A percentile compares a stretch with the other conserved stretches of the same genome.
phyloP scores from a whole-genome alignment of 2,888 invertebrate genomes.

The Pseudoips prasinana region DNA sequence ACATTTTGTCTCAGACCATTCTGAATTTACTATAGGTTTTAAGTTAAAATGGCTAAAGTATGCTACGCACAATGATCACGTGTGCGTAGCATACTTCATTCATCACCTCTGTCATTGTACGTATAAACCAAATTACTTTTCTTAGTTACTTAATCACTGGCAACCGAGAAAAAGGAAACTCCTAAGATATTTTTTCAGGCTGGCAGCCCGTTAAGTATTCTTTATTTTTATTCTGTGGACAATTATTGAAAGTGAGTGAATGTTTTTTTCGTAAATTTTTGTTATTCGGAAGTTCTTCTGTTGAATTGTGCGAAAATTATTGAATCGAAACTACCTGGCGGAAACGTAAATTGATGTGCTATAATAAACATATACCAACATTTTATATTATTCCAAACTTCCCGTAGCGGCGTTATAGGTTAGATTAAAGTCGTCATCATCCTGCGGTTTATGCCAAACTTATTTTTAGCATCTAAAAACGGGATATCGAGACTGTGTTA shows the following conservation, averaged over 20 bases:
- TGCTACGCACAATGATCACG: too few species aligned
- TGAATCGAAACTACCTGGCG: conserved; percentile 26
- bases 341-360: conserved; percentile 27
- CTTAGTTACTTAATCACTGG: too few species aligned
- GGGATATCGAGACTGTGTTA: conserved; percentile 46
- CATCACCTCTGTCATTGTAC: too few species aligned
- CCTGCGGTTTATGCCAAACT: conserved; percentile 64
- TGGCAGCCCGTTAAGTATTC: too few species aligned
- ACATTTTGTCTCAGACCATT: too few species aligned
- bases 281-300: conserved; percentile 27
- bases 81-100: too few species aligned
- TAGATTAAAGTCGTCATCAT: conserved; percentile 65
- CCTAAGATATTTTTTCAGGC: too few species aligned
- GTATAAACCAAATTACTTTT: too few species aligned
- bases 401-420: conserved; percentile 59
- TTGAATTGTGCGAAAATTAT: conserved; percentile 23
- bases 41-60: too few species aligned
- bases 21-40: too few species aligned
- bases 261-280: conserved; percentile 33
- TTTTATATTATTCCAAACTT: conserved; percentile 37
- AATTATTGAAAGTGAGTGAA: conserved; percentile 33
- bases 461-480: conserved; percentile 63
- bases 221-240: conserved; percentile 28
- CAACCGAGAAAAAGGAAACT: too few species aligned
- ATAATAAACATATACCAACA: conserved; percentile 22